A percentile compares a stretch with the other conserved stretches of the same genome.
phyloP scores from a whole-genome alignment of 2,797 vertebrate species.

The Gastrophryne carolinensis region DNA sequence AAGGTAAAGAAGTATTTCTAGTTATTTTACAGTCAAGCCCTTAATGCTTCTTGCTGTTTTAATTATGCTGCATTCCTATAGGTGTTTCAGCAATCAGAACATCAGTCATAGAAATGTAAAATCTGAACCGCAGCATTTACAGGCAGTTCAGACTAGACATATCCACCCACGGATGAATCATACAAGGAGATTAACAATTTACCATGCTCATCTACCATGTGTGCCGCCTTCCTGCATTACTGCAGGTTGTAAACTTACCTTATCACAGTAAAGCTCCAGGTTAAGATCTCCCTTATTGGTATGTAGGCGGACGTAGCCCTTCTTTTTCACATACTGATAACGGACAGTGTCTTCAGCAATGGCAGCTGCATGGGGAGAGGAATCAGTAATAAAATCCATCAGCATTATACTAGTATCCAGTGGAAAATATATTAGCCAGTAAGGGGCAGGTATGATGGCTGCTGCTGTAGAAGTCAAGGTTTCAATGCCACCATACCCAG shows the following conservation, averaged over 20 bases:
- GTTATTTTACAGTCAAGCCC: background rate
- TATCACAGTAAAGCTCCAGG: constrained; percentile 91
- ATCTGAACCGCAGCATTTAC: constrained; percentile 5
- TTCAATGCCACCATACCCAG: too few species aligned
- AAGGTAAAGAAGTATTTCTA: constrained; percentile 25
- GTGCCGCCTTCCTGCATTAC: background rate
- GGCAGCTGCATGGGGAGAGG: constrained; percentile 71
- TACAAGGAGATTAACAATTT: constrained; percentile 16
- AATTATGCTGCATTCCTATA: constrained; percentile 9
- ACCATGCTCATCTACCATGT: background rate
- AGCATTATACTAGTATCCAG: too few species aligned
- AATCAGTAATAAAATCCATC: too few species aligned
- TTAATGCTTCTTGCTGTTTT: background rate
- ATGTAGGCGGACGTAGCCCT: constrained; percentile 90
- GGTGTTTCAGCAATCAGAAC: background rate
- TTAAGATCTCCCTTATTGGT: constrained; percentile 93
- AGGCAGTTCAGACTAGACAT: constrained; percentile 28
- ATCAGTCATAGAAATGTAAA: constrained; percentile 13
- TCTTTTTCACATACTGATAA: constrained; percentile 93
- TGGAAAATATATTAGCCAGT: too few species aligned
- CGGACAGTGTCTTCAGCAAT: constrained; percentile 88
- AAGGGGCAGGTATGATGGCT: too few species aligned
- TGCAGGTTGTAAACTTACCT: constrained; percentile 68
- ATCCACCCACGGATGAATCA: constrained; percentile 31
- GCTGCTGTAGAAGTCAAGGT: too few species aligned